A percentile compares a stretch with the other conserved stretches of the same genome.
These are phyloP conservation scores for Talpa occidentalis DNA, from an alignment of 2,113 vertebrate genomes.

Conservation along the genomic window DNA sequence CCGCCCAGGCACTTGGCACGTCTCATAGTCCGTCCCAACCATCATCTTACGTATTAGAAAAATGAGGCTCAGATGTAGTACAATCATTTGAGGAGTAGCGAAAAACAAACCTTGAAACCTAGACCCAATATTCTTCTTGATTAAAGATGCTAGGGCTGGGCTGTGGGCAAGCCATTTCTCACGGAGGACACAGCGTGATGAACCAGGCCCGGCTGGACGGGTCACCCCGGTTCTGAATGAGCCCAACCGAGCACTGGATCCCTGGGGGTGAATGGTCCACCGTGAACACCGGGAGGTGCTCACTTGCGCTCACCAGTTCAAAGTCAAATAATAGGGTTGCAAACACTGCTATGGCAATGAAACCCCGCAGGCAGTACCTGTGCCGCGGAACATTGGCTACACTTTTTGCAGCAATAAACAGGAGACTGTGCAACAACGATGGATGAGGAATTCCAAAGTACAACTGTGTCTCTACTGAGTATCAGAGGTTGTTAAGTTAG, in stretches of 20 bases:
- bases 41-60: background rate
- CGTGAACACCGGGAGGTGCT: background rate
- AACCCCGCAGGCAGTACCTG: too few species aligned
- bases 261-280: background rate
- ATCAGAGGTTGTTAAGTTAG: conserved; percentile 67
- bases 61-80: background rate
- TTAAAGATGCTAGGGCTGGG: background rate
- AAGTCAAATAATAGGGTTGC: background rate
- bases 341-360: too few species aligned
- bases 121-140: background rate
- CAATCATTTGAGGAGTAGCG: conserved; percentile 1
- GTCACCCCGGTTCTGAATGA: background rate
- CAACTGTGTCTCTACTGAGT: conserved; percentile 56
- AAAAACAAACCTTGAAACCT: conserved; percentile 33
- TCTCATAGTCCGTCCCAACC: background rate
- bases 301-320: background rate
- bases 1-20: background rate
- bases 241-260: background rate
- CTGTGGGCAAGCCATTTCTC: background rate
- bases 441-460: conserved; percentile 67
- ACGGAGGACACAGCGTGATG: background rate
- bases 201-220: background rate
- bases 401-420: conserved; percentile 19
- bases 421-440: conserved; percentile 19
- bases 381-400: background rate